These are phyloP conservation scores for Rhagium mordax DNA, from an alignment of 2,888 invertebrate genomes.

Conservation along the genomic window DNA sequence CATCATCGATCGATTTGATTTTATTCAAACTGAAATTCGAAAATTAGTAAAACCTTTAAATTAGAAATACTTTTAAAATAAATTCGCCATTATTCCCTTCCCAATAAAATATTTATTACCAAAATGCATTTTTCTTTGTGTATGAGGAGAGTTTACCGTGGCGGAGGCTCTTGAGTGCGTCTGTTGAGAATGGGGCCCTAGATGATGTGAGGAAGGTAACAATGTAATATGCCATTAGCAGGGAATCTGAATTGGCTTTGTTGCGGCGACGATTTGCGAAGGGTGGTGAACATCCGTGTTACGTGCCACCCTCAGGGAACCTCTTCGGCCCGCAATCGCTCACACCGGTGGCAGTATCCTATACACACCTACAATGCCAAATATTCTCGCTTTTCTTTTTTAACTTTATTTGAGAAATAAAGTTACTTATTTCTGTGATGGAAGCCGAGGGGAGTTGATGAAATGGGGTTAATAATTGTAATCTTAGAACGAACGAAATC, in stretches of 20 bases:
- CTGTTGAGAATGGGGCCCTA: conserved; percentile 59
- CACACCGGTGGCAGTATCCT: conserved; percentile 20
- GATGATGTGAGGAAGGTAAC: conserved; percentile 67
- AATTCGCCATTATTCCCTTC: neutral
- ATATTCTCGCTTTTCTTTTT: conserved; percentile 18
- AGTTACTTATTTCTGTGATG: neutral
- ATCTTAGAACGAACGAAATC: neutral
- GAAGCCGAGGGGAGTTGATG: neutral
- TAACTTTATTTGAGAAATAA: conserved; percentile 3
- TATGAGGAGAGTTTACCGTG: conserved; percentile 46
- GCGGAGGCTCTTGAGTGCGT: conserved; percentile 61
- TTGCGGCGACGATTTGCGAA: conserved; percentile 65
- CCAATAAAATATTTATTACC: neutral
- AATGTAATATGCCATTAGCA: conserved; percentile 72
- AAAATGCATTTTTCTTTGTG: conserved; percentile 30
- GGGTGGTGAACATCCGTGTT: conserved; percentile 53
- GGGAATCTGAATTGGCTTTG: conserved; percentile 71
- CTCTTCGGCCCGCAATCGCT: conserved; percentile 28
- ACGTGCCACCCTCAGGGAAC: conserved; percentile 46
- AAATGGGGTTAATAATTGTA: neutral
- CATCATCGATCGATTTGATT: no score
- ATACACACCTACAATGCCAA: conserved; percentile 12
- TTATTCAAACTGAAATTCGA: no score
- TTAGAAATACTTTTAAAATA: no score
- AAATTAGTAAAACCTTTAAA: no score